Evolutionary conservation across 1,140 invertebrate species (phyloP).

Genomic region (Dreissena polymorpha): DNA sequence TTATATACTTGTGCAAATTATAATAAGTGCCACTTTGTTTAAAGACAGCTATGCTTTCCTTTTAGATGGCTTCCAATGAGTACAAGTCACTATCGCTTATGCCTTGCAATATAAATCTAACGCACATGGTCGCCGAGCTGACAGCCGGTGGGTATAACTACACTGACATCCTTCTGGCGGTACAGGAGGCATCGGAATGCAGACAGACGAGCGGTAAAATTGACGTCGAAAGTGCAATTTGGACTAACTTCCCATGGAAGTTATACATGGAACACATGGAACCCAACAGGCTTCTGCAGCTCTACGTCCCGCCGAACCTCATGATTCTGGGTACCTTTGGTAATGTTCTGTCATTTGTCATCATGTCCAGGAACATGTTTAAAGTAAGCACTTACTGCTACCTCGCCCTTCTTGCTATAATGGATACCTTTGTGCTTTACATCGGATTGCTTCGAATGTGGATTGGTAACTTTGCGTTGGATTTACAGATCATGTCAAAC

Average conservation of each 20-base stretch:
- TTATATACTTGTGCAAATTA: too few species aligned
- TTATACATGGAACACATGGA: constrained; percentile 26
- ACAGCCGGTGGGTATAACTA: too few species aligned
- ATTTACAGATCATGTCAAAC: constrained; percentile 57
- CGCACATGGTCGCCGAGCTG: too few species aligned
- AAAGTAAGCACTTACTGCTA: constrained; percentile 74
- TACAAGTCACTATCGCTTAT: too few species aligned
- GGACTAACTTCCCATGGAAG: constrained; percentile 21
- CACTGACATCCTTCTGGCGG: too few species aligned
- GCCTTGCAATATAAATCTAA: too few species aligned
- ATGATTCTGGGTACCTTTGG: constrained; percentile 74
- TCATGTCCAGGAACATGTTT: constrained; percentile 60
- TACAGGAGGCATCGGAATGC: too few species aligned
- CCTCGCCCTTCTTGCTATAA: constrained; percentile 68
- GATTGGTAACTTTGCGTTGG: constrained; percentile 66
- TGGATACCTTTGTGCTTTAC: constrained; percentile 72
- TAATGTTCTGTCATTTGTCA: constrained; percentile 72
- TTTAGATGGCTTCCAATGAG: too few species aligned
- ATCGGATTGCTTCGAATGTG: constrained; percentile 73
- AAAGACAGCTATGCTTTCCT: too few species aligned
- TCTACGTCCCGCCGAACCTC: constrained; percentile 71
- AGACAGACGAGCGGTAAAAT: too few species aligned
- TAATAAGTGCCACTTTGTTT: too few species aligned
- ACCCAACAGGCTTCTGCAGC: constrained; percentile 1
- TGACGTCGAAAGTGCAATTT: background rate